A percentile compares a stretch with the other conserved stretches of the same genome.
Conservation (phyloP, 2,113 vertebrate species). For the Cephalopholis sonnerati region DNA sequence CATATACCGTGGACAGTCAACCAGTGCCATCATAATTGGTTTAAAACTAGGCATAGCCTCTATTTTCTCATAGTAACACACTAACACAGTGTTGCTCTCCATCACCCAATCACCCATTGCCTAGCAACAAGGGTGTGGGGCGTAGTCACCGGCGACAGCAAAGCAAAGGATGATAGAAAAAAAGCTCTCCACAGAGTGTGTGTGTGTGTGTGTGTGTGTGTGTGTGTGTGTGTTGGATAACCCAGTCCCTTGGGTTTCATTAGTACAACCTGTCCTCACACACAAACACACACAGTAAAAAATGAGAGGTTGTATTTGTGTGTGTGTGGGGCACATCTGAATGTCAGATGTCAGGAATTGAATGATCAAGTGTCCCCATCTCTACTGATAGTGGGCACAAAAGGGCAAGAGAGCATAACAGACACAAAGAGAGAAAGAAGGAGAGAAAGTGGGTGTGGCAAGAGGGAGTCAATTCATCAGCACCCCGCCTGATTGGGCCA, state of each 20-base stretch:
- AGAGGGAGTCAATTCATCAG: neutral
- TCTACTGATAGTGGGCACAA: slow-evolving; percentile 40
- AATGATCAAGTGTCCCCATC: slow-evolving; percentile 27
- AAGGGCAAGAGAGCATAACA: neutral
- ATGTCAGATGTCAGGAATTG: neutral
- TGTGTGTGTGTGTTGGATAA: slow-evolving; percentile 9
- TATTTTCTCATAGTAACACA: neutral
- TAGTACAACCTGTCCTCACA: slow-evolving; percentile 40
- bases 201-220: slow-evolving; percentile 5
- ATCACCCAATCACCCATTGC: slow-evolving; percentile 53
- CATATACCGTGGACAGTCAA: neutral
- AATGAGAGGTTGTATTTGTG: neutral
- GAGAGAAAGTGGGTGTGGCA: neutral
- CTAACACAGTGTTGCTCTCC: slow-evolving; percentile 29
- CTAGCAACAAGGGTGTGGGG: slow-evolving; percentile 74
- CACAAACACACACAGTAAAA: neutral
- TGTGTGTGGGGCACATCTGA: neutral
- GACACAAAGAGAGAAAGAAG: neutral
- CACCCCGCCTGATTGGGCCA: neutral
- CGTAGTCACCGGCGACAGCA: slow-evolving; percentile 29
- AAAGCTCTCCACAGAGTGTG: slow-evolving; percentile 11
- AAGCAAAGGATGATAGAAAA: slow-evolving; percentile 9
- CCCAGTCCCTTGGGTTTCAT: slow-evolving; percentile 64
- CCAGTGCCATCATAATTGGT: neutral
- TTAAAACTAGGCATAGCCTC: neutral